phyloP scores from a whole-genome alignment of 92 coral and sea anemone species.

The Galaxea fascicularis region DNA sequence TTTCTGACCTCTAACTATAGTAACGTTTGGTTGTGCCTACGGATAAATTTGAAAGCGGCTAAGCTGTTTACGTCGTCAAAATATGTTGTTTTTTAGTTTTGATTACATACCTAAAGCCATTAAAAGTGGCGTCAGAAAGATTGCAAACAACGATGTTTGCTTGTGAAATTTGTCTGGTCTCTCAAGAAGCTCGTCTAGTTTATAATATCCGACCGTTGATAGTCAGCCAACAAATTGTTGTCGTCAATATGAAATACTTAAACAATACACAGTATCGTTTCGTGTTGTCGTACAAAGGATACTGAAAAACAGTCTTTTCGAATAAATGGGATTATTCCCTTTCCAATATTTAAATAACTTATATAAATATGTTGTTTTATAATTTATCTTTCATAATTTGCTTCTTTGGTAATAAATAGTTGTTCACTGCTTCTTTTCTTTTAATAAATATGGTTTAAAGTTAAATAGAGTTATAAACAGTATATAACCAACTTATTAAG shows the following conservation, averaged over 20 bases:
- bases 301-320: conserved; percentile 15
- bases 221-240: not conserved
- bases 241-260: conserved; percentile 34
- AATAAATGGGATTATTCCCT: not conserved
- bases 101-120: not conserved
- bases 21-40: not conserved
- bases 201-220: conserved; percentile 7
- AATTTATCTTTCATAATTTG: not conserved
- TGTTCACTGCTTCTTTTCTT: not conserved
- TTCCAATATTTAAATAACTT: conserved; percentile 4
- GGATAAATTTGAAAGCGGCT: not conserved
- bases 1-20: too few relatives aligned
- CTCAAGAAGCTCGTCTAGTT: not conserved
- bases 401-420: not conserved
- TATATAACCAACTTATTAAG: not conserved
- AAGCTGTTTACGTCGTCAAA: not conserved
- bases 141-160: not conserved
- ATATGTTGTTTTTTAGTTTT: not conserved
- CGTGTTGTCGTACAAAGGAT: not conserved
- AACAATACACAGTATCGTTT: conserved; percentile 33
- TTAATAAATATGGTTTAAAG: not conserved
- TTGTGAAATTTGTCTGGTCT: not conserved
- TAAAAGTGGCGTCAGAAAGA: not conserved
- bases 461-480: not conserved
- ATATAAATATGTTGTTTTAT: not conserved